These are phyloP conservation scores for Megalopta genalis DNA, from an alignment of 1,140 invertebrate genomes.

Conservation along the genomic window DNA sequence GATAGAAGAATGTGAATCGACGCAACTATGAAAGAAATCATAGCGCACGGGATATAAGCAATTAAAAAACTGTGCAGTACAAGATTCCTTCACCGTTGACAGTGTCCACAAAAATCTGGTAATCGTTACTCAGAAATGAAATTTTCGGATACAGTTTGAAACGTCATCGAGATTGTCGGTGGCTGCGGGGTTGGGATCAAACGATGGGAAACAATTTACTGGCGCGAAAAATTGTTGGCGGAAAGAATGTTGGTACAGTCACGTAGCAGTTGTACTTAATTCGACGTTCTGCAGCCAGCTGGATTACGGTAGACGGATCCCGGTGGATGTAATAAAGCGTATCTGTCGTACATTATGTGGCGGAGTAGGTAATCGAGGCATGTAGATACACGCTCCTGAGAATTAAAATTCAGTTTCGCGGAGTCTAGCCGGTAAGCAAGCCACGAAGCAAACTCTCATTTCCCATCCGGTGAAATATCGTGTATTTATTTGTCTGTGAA, in stretches of 20 bases:
- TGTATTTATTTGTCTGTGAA: slow-evolving; percentile 76
- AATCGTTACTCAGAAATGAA: too few relatives aligned
- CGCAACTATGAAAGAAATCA: too few relatives aligned
- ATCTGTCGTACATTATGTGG: slow-evolving; percentile 24
- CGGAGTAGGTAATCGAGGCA: slow-evolving; percentile 53
- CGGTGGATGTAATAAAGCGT: slow-evolving; percentile 29
- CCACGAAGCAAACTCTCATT: slow-evolving; percentile 71
- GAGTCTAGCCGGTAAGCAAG: slow-evolving; percentile 64
- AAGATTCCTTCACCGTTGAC: too few relatives aligned
- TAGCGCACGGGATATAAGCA: too few relatives aligned
- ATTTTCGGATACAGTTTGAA: too few relatives aligned
- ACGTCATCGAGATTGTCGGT: too few relatives aligned
- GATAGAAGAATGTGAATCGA: too few relatives aligned
- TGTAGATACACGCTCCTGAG: slow-evolving; percentile 49
- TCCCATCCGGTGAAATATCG: slow-evolving; percentile 74
- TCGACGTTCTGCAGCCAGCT: background rate
- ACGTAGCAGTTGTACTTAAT: background rate
- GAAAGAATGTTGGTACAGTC: background rate
- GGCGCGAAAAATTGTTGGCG: too few relatives aligned
- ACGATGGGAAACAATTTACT: too few relatives aligned
- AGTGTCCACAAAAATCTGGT: too few relatives aligned
- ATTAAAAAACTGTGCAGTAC: too few relatives aligned
- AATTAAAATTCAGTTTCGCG: slow-evolving; percentile 73
- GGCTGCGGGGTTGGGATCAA: too few relatives aligned
- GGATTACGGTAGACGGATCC: slow-evolving; percentile 18